A percentile compares a stretch with the other conserved stretches of the same genome.
phyloP scores from a whole-genome alignment of 2,888 invertebrate genomes.

The Proisotoma minuta region DNA sequence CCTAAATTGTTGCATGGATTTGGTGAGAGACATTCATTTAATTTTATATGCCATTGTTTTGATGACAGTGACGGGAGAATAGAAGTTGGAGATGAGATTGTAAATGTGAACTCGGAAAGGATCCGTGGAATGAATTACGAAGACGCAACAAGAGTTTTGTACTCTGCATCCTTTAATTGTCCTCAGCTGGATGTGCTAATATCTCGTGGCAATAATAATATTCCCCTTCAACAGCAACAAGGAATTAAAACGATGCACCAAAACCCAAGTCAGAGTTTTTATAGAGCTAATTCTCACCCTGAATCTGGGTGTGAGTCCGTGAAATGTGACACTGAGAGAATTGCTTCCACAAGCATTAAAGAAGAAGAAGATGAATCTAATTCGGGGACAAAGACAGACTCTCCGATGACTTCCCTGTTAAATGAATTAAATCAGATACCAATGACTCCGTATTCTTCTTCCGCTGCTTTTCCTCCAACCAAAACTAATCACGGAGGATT shows the following conservation, averaged over 20 bases:
- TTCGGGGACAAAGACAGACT: background rate
- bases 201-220: constrained; percentile 26
- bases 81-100: constrained; percentile 65
- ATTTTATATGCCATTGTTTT: no score
- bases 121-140: constrained; percentile 58
- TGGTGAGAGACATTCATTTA: background rate
- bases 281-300: constrained; percentile 9
- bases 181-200: constrained; percentile 43
- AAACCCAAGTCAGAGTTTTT: constrained; percentile 3
- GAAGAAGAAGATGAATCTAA: constrained; percentile 8
- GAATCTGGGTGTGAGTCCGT: background rate
- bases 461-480: no score
- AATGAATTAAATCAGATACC: constrained; percentile 15
- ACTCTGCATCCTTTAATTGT: constrained; percentile 38
- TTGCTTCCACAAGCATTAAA: background rate
- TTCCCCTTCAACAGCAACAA: background rate
- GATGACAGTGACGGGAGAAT: constrained; percentile 63
- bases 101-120: constrained; percentile 67
- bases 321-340: background rate
- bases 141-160: constrained; percentile 32
- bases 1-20: background rate
- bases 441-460: background rate
- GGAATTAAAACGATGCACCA: background rate
- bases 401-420: constrained; percentile 9
- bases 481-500: constrained; percentile 11